A percentile compares a stretch with the other conserved stretches of the same genome.
phyloP scores from a whole-genome alignment of 1,140 invertebrate genomes.

The Dinothrombium tinctorium region DNA sequence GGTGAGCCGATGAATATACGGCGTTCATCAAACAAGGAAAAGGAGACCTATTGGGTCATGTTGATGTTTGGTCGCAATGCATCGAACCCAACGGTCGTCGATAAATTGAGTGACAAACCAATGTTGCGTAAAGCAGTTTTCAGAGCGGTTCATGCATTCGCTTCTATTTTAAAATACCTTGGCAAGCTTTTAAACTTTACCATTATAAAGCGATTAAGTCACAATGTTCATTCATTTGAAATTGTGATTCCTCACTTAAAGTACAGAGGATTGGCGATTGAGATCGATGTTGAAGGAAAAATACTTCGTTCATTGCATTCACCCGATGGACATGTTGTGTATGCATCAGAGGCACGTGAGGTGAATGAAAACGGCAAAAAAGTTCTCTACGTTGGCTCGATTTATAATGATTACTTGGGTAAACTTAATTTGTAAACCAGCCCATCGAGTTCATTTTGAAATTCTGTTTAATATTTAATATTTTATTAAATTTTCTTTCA shows the following conservation, averaged over 20 bases:
- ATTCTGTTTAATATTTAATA: too few relatives aligned
- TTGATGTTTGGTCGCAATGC: constrained; percentile 24
- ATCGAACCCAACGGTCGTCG: constrained; percentile 17
- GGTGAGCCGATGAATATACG: constrained; percentile 56
- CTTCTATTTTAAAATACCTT: constrained; percentile 8
- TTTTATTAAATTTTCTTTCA: too few relatives aligned
- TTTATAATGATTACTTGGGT: constrained; percentile 36
- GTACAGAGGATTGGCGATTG: constrained; percentile 26
- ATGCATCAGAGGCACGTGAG: constrained; percentile 21
- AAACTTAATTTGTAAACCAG: not conserved
- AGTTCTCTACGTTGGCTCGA: constrained; percentile 36
- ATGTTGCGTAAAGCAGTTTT: constrained; percentile 19
- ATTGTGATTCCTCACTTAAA: constrained; percentile 4
- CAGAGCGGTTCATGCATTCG: constrained; percentile 13
- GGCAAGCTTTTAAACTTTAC: too few relatives aligned
- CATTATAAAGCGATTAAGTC: too few relatives aligned
- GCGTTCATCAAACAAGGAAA: not conserved
- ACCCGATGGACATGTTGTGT: constrained; percentile 8
- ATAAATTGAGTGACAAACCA: constrained; percentile 19
- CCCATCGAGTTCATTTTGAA: too few relatives aligned
- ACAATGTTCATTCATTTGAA: too few relatives aligned
- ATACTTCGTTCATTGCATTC: constrained; percentile 27
- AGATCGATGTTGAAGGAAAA: constrained; percentile 37
- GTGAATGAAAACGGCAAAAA: constrained; percentile 13
- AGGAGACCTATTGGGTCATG: constrained; percentile 38